phyloP scores from a whole-genome alignment of 2,797 vertebrate species.

The Gallinago solitaria region DNA sequence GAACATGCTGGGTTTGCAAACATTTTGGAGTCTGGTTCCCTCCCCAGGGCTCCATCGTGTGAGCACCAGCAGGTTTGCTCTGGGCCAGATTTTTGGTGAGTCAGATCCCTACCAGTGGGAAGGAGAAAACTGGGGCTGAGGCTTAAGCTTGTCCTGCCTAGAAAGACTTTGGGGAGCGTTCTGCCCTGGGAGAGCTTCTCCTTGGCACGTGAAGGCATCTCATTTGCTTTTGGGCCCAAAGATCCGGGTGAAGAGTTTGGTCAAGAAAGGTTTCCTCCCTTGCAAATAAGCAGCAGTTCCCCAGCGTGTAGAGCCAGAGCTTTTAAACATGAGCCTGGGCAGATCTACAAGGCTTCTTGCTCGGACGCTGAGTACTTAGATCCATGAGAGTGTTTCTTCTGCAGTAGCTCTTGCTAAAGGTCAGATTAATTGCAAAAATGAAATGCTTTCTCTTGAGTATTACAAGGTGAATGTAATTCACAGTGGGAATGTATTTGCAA shows the following conservation, averaged over 20 bases:
- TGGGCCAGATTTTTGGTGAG: neutral
- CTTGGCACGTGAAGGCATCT: neutral
- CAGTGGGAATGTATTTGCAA: neutral
- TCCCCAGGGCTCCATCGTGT: neutral
- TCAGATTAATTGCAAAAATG: constrained; percentile 57
- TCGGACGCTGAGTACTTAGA: neutral
- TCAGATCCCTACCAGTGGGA: neutral
- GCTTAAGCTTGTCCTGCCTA: neutral
- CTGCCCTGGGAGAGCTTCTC: neutral
- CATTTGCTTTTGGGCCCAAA: neutral
- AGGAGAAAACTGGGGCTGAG: neutral
- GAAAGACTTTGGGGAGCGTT: neutral
- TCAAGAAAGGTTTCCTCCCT: neutral
- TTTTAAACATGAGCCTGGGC: neutral
- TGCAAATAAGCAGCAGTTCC: neutral
- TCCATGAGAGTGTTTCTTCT: neutral
- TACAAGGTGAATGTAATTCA: constrained; percentile 26
- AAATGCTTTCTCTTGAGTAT: constrained; percentile 19
- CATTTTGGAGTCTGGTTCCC: neutral
- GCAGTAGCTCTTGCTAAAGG: constrained; percentile 37
- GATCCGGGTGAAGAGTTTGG: neutral
- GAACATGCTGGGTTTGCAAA: neutral
- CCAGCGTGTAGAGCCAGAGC: too few relatives aligned
- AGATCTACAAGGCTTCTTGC: neutral
- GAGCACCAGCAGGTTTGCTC: neutral